Evolutionary conservation across 2,797 vertebrate genomes (phyloP).

Genomic region (Crenuchus spilurus): DNA sequence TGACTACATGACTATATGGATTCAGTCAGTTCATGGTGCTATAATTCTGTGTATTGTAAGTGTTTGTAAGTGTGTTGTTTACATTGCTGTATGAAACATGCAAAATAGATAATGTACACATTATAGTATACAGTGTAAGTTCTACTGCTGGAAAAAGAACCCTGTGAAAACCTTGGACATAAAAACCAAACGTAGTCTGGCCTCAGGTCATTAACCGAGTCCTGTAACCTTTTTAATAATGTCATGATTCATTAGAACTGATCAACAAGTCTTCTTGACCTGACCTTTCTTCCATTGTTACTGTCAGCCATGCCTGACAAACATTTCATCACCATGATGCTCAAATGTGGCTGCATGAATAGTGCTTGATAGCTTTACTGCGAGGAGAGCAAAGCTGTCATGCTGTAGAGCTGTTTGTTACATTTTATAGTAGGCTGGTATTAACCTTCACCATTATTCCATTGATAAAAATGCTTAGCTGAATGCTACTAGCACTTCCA

Average conservation of each 20-base stretch:
- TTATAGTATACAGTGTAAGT: too few species aligned
- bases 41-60: too few species aligned
- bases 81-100: too few species aligned
- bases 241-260: conserved; percentile 13
- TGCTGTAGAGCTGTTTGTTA: neutral
- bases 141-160: neutral
- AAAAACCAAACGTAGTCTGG: neutral
- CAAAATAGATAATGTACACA: too few species aligned
- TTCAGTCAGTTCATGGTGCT: too few species aligned
- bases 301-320: conserved; percentile 1
- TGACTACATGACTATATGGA: too few species aligned
- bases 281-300: neutral
- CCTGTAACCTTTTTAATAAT: conserved; percentile 24
- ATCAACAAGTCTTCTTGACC: neutral
- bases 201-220: neutral
- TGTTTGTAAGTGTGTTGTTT: too few species aligned
- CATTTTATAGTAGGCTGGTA: neutral
- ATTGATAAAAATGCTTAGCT: neutral
- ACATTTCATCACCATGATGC: conserved; percentile 5
- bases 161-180: neutral
- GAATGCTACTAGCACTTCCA: neutral
- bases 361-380: neutral
- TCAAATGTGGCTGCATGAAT: neutral
- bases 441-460: neutral
- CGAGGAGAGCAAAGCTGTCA: neutral